Base-by-base conservation (phyloP, 1,140 invertebrate genomes). In the Adelges cooleyi region DNA sequence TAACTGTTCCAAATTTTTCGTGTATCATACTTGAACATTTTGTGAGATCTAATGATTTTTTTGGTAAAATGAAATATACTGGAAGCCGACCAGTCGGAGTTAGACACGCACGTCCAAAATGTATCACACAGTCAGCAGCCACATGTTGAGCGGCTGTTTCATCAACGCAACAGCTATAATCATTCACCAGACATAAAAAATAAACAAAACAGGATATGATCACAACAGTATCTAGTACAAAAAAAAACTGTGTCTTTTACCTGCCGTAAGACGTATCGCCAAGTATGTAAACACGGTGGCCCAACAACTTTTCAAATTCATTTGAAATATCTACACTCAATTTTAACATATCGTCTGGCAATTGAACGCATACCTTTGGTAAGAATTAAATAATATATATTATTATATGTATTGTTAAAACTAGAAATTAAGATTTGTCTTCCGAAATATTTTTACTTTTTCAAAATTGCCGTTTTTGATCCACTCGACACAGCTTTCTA, bases 221-320 rank as follows among this genome's bases (percentile, higher is more conserved):
- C 11, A 29, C 29, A 29, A 50, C 23, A n/a, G n/a, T n/a, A n/a
- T n/a, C n/a, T n/a, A n/a, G n/a, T n/a, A n/a, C n/a, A n/a, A n/a
- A n/a, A n/a, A n/a, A n/a, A 27, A 27, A 50, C 4, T 50, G 5
- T 4, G n/a, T 13, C 10, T 13, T 1, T 72, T 76, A 89, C 86
- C 86, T 95, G 70, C 90, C 90, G 77, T 92, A 95, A 10, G 90
- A 87, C 18, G 91, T 93, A 71, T 97, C 92, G n/a, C 87, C 92
- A 22, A 96, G 76, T 70, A 96, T 86, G 72, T 86, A 95, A 1
- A 92, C 73, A 71, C 85, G 82, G 66, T 75, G 75, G 18, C 78
- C 75, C 42, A 82, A 70, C 66, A 70, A 71, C 49, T 78, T 75
- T 72, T 86, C 82, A 15, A 96, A 75, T 70, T 76, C 75, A 48